phyloP scores from a whole-genome alignment of 2,888 invertebrate species.

The Acanthosoma haemorrhoidale region DNA sequence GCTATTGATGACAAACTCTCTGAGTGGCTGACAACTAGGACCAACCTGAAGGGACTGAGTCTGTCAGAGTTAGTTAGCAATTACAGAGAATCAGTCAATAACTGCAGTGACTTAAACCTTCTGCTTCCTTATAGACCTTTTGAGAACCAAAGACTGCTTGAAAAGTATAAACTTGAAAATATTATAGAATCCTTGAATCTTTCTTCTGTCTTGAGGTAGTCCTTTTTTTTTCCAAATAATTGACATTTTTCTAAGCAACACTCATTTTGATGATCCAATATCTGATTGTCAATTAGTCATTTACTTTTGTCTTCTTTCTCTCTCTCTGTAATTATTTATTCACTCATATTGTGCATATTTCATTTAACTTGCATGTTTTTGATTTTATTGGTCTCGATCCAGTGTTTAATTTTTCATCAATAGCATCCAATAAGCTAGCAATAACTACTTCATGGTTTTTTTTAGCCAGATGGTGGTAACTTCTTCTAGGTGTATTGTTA shows the following conservation, averaged over 20 bases:
- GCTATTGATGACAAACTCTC: background rate
- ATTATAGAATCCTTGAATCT: constrained; percentile 23
- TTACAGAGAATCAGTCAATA: background rate
- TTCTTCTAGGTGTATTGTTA: no score
- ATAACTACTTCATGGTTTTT: no score
- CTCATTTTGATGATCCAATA: no score
- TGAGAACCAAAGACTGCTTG: constrained; percentile 19
- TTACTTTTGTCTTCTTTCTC: no score
- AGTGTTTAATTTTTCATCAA: background rate
- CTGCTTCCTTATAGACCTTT: constrained; percentile 4
- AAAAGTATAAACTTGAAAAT: constrained; percentile 24
- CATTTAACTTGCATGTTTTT: no score
- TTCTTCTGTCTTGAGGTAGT: background rate
- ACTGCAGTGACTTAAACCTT: background rate
- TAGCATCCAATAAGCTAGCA: background rate
- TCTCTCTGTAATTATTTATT: no score
- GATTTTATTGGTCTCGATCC: no score
- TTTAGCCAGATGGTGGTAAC: no score
- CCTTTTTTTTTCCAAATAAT: background rate
- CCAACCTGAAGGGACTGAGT: background rate
- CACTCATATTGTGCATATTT: no score
- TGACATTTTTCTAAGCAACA: no score
- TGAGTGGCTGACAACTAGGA: constrained; percentile 14
- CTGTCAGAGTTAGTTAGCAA: constrained; percentile 7
- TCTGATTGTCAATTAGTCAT: no score